phyloP scores from a whole-genome alignment of 2,113 vertebrate genomes.

The Calidris pygmaea region DNA sequence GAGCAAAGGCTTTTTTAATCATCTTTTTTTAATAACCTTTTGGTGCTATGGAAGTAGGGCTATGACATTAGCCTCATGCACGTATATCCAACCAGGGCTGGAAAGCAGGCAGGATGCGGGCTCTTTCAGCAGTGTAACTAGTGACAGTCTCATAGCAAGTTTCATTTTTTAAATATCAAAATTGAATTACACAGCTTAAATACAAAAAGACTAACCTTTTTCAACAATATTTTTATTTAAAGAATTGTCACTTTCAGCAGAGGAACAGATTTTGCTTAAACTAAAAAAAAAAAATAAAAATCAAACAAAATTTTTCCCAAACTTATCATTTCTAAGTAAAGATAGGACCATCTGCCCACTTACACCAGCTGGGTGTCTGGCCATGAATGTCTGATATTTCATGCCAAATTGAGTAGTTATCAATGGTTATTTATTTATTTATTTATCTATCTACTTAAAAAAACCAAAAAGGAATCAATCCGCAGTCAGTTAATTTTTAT shows the following conservation, averaged over 20 bases:
- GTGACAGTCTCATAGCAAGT: background rate
- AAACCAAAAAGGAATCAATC: background rate
- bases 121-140: background rate
- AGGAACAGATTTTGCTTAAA: constrained; percentile 62
- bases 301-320: constrained; percentile 9
- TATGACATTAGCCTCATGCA: background rate
- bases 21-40: background rate
- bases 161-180: constrained; percentile 18
- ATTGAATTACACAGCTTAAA: constrained; percentile 14
- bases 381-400: constrained; percentile 52
- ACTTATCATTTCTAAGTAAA: constrained; percentile 58
- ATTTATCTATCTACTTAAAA: background rate
- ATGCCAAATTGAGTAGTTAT: constrained; percentile 57
- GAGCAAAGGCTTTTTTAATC: background rate
- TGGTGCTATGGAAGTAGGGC: background rate
- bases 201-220: constrained; percentile 63
- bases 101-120: background rate
- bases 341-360: constrained; percentile 65
- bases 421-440: constrained; percentile 57
- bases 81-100: background rate
- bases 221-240: constrained; percentile 50
- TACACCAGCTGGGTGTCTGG: constrained; percentile 65
- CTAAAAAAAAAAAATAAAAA: background rate
- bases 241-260: constrained; percentile 45
- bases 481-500: background rate